Base-by-base conservation (phyloP, 1,140 invertebrate genomes). In the Choristoneura fumiferana region DNA sequence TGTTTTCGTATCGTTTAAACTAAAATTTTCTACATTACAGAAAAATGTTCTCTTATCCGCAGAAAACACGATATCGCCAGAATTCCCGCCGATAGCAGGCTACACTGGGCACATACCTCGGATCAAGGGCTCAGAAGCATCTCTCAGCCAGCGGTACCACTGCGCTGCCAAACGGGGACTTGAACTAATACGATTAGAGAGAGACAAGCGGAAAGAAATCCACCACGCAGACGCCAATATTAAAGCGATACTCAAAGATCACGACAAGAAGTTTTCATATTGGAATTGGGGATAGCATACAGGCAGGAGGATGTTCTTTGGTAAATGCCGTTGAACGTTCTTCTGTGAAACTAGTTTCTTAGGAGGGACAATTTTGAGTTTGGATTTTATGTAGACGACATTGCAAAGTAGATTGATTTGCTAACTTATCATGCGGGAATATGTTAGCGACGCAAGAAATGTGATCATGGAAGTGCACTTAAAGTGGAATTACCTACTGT, bases 21-120 rank as follows among this genome's bases (percentile, higher is more conserved):
- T n/a, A n/a, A n/a, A n/a, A n/a, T n/a, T n/a, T n/a, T 29, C 22
- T 29, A 29, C 22, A 3, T 3, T 29, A 29, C 22, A 3, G 2
- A 3, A 2, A 3, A 3, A 2, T 29, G 6, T 45, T 33, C 10
- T 2, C 22, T 49, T 49, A 10, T 76, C 76, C 2, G n/a, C 82
- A 94, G 93, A 93, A 64, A 92, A 92, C 75, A 90, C 92, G 76
- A 91, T 94, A 65, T 93, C 93, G 8, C 91, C 93, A 0, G 93
- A 94, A 71, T 91, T 90, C 65, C 94, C 93, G 14, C 94, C 94
- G 17, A 94, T 94, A 58, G 92, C 94, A 0, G 93, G 93, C 0
- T 94, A 94, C 70, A 94, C 94, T 0, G 94, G 94, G 18, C 93
- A 94, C 69, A 94, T 94, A 43, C 94, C 93, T 14, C 83, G 92